These are phyloP conservation scores for Bergia puertoricense DNA, from an alignment of 92 coral and sea anemone genomes.

Conservation along the genomic window DNA sequence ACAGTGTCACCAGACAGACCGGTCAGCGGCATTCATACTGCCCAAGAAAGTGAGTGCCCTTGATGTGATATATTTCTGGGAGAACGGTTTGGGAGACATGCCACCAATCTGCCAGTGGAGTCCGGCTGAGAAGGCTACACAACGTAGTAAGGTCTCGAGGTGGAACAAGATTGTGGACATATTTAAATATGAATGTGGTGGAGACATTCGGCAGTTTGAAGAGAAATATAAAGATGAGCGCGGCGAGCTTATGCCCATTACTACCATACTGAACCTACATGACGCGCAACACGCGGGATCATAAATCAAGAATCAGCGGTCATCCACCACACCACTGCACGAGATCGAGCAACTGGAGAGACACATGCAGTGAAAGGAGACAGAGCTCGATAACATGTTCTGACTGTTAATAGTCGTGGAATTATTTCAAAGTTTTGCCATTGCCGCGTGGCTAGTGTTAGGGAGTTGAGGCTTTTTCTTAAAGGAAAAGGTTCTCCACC, in stretches of 20 bases:
- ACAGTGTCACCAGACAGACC: constrained; percentile 41
- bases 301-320: neutral
- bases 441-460: neutral
- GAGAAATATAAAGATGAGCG: constrained; percentile 94
- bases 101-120: constrained; percentile 98
- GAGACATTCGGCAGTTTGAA: constrained; percentile 91
- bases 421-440: too few species aligned
- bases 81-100: constrained; percentile 93
- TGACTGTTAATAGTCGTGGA: neutral
- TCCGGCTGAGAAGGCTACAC: constrained; percentile 85
- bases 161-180: constrained; percentile 98
- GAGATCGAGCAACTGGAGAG: neutral
- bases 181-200: constrained; percentile 87
- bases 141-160: constrained; percentile 94
- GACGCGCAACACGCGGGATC: constrained; percentile 68
- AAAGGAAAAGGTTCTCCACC: too few species aligned
- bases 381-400: neutral
- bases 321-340: neutral
- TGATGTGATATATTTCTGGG: constrained; percentile 98
- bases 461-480: neutral
- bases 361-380: neutral
- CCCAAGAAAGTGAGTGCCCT: constrained; percentile 94
- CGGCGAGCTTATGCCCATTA: constrained; percentile 94
- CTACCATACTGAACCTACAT: constrained; percentile 88
- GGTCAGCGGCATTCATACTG: constrained; percentile 78